A percentile compares a stretch with the other conserved stretches of the same genome.
Evolutionary conservation across 2,113 vertebrate genomes (phyloP).

Genomic region (Cottus gobio): DNA sequence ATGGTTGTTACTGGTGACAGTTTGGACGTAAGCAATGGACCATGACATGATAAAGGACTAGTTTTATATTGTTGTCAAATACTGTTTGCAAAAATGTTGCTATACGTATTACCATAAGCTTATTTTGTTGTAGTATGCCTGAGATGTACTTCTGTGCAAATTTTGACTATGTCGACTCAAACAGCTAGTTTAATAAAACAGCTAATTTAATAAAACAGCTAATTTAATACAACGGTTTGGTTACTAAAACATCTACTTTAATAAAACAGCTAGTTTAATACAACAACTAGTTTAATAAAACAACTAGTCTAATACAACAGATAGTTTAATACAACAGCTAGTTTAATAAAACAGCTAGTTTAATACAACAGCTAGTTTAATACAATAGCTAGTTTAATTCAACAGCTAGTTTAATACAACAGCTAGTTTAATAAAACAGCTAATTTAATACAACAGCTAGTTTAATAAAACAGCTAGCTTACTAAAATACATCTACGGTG

Average conservation of each 20-base stretch:
- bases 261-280: no score
- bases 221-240: background rate
- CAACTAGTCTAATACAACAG: background rate
- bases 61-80: background rate
- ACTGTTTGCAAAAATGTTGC: background rate
- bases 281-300: background rate
- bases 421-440: background rate
- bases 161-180: background rate
- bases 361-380: background rate
- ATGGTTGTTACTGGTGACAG: background rate
- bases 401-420: background rate
- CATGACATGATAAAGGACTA: background rate
- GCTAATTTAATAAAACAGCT: no score
- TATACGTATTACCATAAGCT: background rate
- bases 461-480: background rate
- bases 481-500: background rate
- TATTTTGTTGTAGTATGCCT: background rate
- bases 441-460: background rate
- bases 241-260: background rate
- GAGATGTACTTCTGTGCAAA: background rate
- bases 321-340: no score
- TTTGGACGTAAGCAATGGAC: background rate
- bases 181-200: background rate
- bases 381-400: no score
- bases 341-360: background rate